Base-by-base conservation (phyloP, 1,140 invertebrate genomes). In the Meloidogyne hapla region DNA sequence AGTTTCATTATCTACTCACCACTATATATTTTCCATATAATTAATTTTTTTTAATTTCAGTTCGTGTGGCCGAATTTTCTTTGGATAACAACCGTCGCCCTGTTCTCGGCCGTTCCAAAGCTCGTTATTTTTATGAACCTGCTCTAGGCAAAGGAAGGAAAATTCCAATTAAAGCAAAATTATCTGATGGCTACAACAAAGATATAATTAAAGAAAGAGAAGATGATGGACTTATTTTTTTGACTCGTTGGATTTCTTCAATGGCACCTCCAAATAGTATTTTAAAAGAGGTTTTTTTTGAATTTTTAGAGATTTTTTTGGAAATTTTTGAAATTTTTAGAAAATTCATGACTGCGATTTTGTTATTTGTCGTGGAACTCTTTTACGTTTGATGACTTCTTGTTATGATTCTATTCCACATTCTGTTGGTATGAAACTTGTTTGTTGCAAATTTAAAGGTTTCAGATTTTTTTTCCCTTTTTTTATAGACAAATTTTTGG, bases 331-430 rank as follows among this genome's bases (percentile, higher is more conserved):
- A n/a, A n/a, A n/a, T n/a, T n/a, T 26, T 62, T 48, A 64, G 72
- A 40, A 25, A 12, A 25, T 74, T 62, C 64, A 74, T 64, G 62
- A 69, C n/a, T 21, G 62, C n/a, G 73, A 74, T 45, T 66, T 74
- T 25, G 73, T 74, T 61, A 33, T 33, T 23, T 74, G 64, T 25
- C 73, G 73, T 40, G 73, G 73, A 38, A 74, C 64, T 38, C n/a
- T 74, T 18, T 33, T 33, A 3, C 62, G 64, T 15, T 26, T 74
- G n/a, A 25, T 45, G 42, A 15, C 15, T 65, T 38, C 38, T 28
- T 62, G 45, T 13, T 74, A 74, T 21, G 73, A 74, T 33, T 25
- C 38, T 8, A n/a, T 28, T 26, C 15, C 64, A 40, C 26, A n/a
- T 25, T 21, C 21, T 18, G 73, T 65, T 42, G 73, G 73, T 4